A percentile compares a stretch with the other conserved stretches of the same genome.
Evolutionary conservation across 2,888 invertebrate genomes (phyloP).

Genomic region (Morpho helenor): DNA sequence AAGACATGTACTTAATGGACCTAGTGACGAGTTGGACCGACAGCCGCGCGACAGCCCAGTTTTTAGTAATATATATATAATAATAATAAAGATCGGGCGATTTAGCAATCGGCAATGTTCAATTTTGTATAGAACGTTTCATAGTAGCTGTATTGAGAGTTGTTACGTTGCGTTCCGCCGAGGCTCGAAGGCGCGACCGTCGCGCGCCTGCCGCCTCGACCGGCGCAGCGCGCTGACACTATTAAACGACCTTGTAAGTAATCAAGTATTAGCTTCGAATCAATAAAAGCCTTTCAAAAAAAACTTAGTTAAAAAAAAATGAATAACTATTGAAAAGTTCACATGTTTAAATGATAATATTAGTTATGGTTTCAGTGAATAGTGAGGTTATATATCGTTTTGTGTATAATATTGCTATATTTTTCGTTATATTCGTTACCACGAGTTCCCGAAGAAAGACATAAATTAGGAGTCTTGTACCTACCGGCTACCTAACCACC

Average conservation of each 20-base stretch:
- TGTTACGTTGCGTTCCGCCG: conserved; percentile 71
- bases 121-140: conserved; percentile 78
- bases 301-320: conserved; percentile 60
- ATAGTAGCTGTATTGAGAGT: conserved; percentile 74
- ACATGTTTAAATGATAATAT: conserved; percentile 68
- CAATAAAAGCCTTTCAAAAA: conserved; percentile 75
- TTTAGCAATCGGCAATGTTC: conserved; percentile 76
- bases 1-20: conserved; percentile 73
- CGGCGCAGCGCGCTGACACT: conserved; percentile 45
- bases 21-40: conserved; percentile 57
- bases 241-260: conserved; percentile 76
- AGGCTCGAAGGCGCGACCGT: conserved; percentile 31
- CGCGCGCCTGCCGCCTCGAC: conserved; percentile 33
- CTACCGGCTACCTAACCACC: conserved; percentile 45
- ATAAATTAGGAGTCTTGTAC: conserved; percentile 67
- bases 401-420: conserved; percentile 64
- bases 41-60: conserved; percentile 65
- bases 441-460: conserved; percentile 76
- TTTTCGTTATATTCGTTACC: conserved; percentile 75
- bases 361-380: conserved; percentile 74
- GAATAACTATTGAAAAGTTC: conserved; percentile 69
- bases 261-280: conserved; percentile 79
- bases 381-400: conserved; percentile 67
- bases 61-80: conserved; percentile 49
- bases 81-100: conserved; percentile 51